Conservation (phyloP, 1,140 invertebrate species). For the Euura saliciscinereae region DNA sequence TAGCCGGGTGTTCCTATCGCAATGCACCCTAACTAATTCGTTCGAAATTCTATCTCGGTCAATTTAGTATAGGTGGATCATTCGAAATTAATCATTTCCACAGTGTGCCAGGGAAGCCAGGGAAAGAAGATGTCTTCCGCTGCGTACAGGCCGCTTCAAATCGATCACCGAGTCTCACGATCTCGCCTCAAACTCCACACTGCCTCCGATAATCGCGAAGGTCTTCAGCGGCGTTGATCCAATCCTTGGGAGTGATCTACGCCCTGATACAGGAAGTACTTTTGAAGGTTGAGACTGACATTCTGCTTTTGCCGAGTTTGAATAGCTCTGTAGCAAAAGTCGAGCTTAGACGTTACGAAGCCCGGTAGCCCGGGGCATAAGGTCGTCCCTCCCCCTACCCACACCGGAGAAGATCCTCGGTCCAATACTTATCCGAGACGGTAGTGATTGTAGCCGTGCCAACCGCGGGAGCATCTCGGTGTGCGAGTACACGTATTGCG, state of each 20-base stretch:
- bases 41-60: conserved; percentile 1
- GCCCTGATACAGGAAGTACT: too few species aligned
- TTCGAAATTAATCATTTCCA: conserved; percentile 40
- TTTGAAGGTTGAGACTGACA: too few species aligned
- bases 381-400: conserved; percentile 49
- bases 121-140: conserved; percentile 9
- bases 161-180: too few species aligned
- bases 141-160: background rate
- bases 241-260: too few species aligned
- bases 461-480: conserved; percentile 25
- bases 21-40: background rate
- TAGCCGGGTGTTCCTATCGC: background rate
- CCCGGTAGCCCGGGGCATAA: conserved; percentile 59
- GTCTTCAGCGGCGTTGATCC: too few species aligned
- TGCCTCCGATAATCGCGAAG: too few species aligned
- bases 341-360: conserved; percentile 47
- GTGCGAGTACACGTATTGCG: conserved; percentile 32
- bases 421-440: conserved; percentile 65
- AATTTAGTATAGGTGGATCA: conserved; percentile 33
- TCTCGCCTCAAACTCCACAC: too few species aligned
- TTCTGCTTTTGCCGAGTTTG: background rate
- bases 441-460: conserved; percentile 52
- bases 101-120: conserved; percentile 23
- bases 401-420: conserved; percentile 46
- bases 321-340: background rate